A percentile compares a stretch with the other conserved stretches of the same genome.
Conservation (phyloP, 2,888 invertebrate species). For the Automeris io region DNA sequence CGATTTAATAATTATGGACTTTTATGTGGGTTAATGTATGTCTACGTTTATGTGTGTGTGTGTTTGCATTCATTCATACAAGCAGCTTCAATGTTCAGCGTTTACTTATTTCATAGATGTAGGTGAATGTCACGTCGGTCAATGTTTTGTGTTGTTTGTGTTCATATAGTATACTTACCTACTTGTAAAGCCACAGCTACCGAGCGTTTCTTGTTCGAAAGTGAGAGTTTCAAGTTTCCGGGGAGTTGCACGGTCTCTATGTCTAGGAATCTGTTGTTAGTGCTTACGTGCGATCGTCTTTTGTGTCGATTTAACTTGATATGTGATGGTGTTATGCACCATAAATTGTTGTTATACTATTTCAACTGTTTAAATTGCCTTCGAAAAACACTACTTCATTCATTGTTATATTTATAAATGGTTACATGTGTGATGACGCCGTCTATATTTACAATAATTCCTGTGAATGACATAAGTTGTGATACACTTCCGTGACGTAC, state of each 20-base stretch:
- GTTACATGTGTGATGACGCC: no score
- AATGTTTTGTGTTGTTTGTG: conserved; percentile 44
- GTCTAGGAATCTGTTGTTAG: conserved; percentile 37
- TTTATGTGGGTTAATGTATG: conserved; percentile 51
- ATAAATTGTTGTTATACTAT: no score
- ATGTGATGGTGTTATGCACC: no score
- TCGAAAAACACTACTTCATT: no score
- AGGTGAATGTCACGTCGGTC: conserved; percentile 46
- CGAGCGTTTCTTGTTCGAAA: conserved; percentile 61
- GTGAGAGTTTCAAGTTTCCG: conserved; percentile 66
- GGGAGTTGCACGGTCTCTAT: conserved; percentile 33
- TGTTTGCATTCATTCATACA: conserved; percentile 40
- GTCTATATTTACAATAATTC: conserved; percentile 27
- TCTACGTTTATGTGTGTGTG: conserved; percentile 33
- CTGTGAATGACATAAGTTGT: conserved; percentile 23
- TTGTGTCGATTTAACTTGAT: neutral
- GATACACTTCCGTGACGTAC: conserved; percentile 15
- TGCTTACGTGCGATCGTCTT: conserved; percentile 16
- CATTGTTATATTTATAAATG: no score
- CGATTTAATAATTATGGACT: conserved; percentile 66
- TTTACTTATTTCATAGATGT: conserved; percentile 30
- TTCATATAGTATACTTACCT: conserved; percentile 31
- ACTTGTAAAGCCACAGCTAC: conserved; percentile 43
- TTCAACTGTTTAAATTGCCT: no score
- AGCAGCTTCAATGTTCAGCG: conserved; percentile 25